Evolutionary conservation across 2,113 vertebrate species (phyloP).

Genomic region (Notothenia coriiceps): DNA sequence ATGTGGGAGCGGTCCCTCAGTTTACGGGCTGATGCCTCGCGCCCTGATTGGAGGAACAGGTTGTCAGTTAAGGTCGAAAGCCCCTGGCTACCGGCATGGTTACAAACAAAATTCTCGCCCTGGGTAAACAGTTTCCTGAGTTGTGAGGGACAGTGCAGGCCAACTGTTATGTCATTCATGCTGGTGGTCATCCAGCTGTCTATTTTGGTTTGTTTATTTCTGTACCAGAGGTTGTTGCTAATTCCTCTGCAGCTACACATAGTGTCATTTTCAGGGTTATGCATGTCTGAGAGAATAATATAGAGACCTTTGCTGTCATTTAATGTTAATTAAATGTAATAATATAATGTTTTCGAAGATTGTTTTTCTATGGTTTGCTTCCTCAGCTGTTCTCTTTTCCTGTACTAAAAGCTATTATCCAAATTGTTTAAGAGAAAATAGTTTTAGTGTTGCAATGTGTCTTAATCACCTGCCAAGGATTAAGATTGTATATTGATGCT

Average conservation of each 20-base stretch:
- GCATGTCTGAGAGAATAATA: conserved; percentile 7
- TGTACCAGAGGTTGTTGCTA: conserved; percentile 66
- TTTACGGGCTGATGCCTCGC: conserved; percentile 67
- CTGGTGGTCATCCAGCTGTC: conserved; percentile 49
- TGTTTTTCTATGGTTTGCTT: background rate
- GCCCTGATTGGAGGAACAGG: conserved; percentile 55
- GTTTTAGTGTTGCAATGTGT: background rate
- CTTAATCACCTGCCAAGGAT: background rate
- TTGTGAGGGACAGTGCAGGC: conserved; percentile 39
- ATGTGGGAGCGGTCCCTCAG: conserved; percentile 92
- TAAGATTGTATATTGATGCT: background rate
- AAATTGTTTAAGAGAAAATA: background rate
- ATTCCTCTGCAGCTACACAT: conserved; percentile 62
- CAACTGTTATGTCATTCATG: conserved; percentile 61
- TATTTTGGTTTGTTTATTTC: conserved; percentile 75
- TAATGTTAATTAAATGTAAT: background rate
- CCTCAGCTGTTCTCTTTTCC: background rate
- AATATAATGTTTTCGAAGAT: background rate
- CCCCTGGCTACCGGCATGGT: background rate
- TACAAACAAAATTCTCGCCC: background rate
- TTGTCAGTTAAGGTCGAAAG: background rate
- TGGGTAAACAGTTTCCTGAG: conserved; percentile 22
- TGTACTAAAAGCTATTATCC: background rate
- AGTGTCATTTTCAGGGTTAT: conserved; percentile 61
- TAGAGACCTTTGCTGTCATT: conserved; percentile 38